phyloP scores from a whole-genome alignment of 2,888 invertebrate genomes.

The Mythimna ferrago region DNA sequence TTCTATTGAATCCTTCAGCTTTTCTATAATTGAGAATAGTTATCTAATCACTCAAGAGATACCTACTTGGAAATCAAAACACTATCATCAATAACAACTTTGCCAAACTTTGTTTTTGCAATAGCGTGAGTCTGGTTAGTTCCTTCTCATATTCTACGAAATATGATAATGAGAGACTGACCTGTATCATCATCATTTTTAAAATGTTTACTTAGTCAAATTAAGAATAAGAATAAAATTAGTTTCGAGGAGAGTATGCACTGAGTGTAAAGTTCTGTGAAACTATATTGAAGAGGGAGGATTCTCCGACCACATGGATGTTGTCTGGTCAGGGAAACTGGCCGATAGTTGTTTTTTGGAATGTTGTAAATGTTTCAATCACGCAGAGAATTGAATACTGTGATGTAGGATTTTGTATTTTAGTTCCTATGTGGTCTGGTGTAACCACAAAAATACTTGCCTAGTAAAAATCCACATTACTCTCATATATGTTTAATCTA shows the following conservation, averaged over 20 bases:
- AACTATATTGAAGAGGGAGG: too few species aligned
- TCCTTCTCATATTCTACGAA: slow-evolving; percentile 30
- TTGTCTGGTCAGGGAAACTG: too few species aligned
- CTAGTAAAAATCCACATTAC: background rate
- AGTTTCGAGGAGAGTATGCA: too few species aligned
- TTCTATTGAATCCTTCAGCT: background rate
- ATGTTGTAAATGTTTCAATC: too few species aligned
- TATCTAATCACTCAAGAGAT: slow-evolving; percentile 12
- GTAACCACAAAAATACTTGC: background rate
- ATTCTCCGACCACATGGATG: too few species aligned
- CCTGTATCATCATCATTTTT: slow-evolving; percentile 9
- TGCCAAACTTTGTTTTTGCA: slow-evolving; percentile 19
- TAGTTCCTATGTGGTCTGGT: too few species aligned
- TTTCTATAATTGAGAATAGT: background rate
- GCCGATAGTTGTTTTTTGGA: too few species aligned
- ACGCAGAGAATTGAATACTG: too few species aligned
- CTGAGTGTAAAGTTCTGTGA: too few species aligned
- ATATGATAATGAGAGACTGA: slow-evolving; percentile 1
- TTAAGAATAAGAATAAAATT: too few species aligned
- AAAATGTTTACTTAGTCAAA: background rate
- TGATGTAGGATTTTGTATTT: too few species aligned
- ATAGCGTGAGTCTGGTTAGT: slow-evolving; percentile 19
- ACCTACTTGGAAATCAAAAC: background rate
- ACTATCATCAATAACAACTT: slow-evolving; percentile 16
- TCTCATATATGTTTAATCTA: too few species aligned